Evolutionary conservation across 2,113 vertebrate species (phyloP), one percentile per base, ranked within the genome.

Genomic region (Podiceps cristatus): DNA sequence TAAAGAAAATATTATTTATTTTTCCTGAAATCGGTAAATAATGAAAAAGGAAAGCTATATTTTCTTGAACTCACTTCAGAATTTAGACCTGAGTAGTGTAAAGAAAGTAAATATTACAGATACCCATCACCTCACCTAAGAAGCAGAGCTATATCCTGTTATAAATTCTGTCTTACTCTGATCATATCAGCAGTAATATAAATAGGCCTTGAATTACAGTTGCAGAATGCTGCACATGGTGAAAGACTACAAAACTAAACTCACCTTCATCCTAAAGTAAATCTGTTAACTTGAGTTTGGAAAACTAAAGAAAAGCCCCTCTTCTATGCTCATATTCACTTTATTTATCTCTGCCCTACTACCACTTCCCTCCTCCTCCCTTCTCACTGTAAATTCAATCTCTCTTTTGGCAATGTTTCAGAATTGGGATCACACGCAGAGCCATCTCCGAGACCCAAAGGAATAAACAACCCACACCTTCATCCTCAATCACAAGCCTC

Each of bases 391-490:
- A 56, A 86, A 69, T 42, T 52, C 29, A 29, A 7, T 7, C 33
- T n/a, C n/a, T 58, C 47, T 72, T 44, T 5, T 8, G 8, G 28
- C 31, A 63, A 1, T 0, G 0, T 47, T 58, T 80, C 50, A 55
- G 55, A 29, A 23, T 0, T 16, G 14, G 55, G 63, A 7, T 1
- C 15, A 5, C 0, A 4, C 16, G 8, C 31, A 6, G 4, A n/a
- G 29, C 10, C 27, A 45, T 4, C 25, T 20, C 44, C 4, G 20
- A 17, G 7, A 62, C 13, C 23, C 2, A 0, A 40, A 44, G 9
- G 42, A 55, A 44, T 1, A 7, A 69, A n/a, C 11, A 40, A 10
- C 6, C 7, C 62, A 27, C 6, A 3, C 4, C 5, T 44, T 53
- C 44, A 31, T 9, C 40, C 53, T 18, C 60, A 64, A 10, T 14